A percentile compares a stretch with the other conserved stretches of the same genome.
Evolutionary conservation across 37 sponge, comb jelly and placozoan genomes (phyloP).

Genomic region (Axinella damicornis): DNA sequence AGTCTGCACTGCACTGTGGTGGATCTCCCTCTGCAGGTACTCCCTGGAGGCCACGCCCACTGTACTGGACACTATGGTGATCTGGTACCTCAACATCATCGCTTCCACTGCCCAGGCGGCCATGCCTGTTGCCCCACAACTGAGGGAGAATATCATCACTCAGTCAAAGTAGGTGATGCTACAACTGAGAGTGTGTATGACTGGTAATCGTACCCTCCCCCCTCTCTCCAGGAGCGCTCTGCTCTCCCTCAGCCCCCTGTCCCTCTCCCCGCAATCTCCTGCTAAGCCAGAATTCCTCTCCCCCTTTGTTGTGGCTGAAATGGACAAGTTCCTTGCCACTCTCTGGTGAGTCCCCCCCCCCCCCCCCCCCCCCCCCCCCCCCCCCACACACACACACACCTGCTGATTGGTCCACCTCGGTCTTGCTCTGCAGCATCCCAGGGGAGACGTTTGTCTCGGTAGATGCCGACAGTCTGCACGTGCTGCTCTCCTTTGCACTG

Average conservation of each 20-base stretch:
- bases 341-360: constrained; percentile 38
- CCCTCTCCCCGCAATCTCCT: constrained; percentile 69
- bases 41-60: constrained; percentile 38
- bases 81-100: constrained; percentile 76
- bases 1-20: too few species aligned
- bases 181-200: background rate
- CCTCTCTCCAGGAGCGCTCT: constrained; percentile 47
- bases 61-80: constrained; percentile 71
- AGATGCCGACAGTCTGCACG: constrained; percentile 41
- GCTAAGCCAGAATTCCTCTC: constrained; percentile 71
- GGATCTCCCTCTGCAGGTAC: constrained; percentile 1
- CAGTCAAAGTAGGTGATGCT: constrained; percentile 77
- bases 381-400: background rate
- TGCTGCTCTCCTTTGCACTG: constrained; percentile 59
- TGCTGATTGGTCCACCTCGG: background rate
- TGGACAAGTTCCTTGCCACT: constrained; percentile 66
- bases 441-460: constrained; percentile 42
- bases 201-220: background rate
- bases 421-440: constrained; percentile 15
- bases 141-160: constrained; percentile 62
- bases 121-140: constrained; percentile 68
- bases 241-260: constrained; percentile 63
- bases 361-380: background rate
- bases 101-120: constrained; percentile 69
- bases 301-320: constrained; percentile 64